Conservation (phyloP, 2,113 vertebrate species). For the Ptilonorhynchus violaceus region DNA sequence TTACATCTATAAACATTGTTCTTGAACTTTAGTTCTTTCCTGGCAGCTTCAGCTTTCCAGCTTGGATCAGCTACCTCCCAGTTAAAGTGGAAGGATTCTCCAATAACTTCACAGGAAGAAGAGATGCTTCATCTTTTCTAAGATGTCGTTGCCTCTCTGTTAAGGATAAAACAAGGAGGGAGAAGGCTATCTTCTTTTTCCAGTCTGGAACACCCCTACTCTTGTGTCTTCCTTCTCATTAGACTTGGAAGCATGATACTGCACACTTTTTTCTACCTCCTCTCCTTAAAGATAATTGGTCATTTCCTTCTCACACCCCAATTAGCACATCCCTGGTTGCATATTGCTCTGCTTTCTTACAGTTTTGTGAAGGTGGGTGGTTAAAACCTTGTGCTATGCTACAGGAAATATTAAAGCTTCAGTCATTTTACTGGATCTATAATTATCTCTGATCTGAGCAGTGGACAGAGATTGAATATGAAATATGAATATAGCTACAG, state of each 20-base stretch:
- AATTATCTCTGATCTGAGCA: not conserved
- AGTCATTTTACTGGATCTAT: not conserved
- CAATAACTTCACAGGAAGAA: not conserved
- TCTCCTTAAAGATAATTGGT: not conserved
- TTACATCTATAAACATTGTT: not conserved
- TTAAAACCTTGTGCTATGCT: not conserved
- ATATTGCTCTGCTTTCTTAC: not conserved
- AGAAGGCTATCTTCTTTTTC: not conserved
- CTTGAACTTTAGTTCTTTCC: not conserved
- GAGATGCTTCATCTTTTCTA: not conserved
- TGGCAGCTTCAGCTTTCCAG: not conserved
- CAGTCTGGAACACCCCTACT: not conserved
- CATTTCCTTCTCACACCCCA: not conserved
- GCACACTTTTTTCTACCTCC: not conserved
- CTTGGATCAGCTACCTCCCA: not conserved
- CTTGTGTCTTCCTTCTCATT: not conserved
- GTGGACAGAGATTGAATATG: not conserved
- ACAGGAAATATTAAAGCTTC: not conserved
- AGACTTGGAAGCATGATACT: rapidly evolving
- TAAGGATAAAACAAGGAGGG: not conserved
- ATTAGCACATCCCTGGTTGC: not conserved
- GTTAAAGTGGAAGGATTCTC: not conserved
- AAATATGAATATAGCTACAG: not conserved
- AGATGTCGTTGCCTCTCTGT: not conserved
- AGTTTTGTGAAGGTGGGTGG: not conserved